Evolutionary conservation across 2,888 invertebrate species (phyloP), one percentile per base, ranked within the genome.

Genomic region (Microchrysa polita): DNA sequence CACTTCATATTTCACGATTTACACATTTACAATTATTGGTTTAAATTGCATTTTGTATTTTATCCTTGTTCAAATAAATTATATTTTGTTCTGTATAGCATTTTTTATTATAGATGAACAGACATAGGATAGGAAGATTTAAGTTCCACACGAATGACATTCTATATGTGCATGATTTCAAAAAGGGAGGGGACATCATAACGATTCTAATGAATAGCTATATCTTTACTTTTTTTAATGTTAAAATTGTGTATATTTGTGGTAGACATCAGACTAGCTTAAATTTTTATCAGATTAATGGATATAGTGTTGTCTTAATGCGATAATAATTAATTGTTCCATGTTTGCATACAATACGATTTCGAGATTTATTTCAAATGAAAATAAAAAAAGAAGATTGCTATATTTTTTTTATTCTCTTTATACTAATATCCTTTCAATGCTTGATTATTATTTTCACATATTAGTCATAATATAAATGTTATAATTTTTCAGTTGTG

Each of bases 231-330:
- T 34, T 12, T 12, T 63, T 65, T 34, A 65, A 65, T 20, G n/a
- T 65, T 65, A 65, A 65, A 65, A 65, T 65, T 65, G 65, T 65
- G 48, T 65, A 69, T 69, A 69, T 69, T 57, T 69, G 69, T 69
- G 69, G 69, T 55, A 69, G 69, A 69, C 69, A 69, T 69, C 69
- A 55, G 69, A 69, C 69, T 69, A 69, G 69, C 69, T 69, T 69
- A 69, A 55, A 57, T 12, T 20, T 34, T 55, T 18, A 55, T 34
- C 40, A 34, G 9, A 1, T 34, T 40, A 16, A 55, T 55, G 42
- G 67, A 10, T 52, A 22, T 42, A 34, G 7, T 34, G 27, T 34
- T 34, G 2, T 48, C 27, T 7, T 44, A 40, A 40, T 44, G 27
- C 12, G 23, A 59, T 55, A 16, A 57, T 57, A 18, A 55, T 69